Evolutionary conservation across 2,797 vertebrate species (phyloP).

Genomic region (Lophotriccus pileatus): DNA sequence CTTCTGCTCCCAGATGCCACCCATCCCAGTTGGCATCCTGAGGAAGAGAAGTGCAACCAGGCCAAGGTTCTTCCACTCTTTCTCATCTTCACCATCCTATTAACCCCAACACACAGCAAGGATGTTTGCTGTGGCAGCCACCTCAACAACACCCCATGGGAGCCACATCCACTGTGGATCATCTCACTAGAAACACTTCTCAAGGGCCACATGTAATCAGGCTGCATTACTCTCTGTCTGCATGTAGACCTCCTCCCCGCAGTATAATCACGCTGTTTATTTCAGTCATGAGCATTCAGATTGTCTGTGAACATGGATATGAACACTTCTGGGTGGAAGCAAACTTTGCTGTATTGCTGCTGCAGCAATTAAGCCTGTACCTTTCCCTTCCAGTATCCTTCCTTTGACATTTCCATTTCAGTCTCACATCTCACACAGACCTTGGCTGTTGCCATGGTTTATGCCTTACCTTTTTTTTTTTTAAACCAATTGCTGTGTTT

Average conservation of each 20-base stretch:
- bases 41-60: neutral
- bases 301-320: neutral
- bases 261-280: neutral
- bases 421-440: neutral
- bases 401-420: neutral
- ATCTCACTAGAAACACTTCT: neutral
- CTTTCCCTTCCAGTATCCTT: neutral
- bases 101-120: neutral
- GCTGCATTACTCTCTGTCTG: neutral
- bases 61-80: neutral
- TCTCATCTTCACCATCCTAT: neutral
- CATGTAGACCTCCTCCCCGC: neutral
- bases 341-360: neutral
- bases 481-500: neutral
- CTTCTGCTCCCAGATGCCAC: neutral
- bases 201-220: neutral
- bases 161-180: neutral
- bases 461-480: neutral
- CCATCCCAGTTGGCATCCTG: neutral
- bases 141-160: fast-evolving
- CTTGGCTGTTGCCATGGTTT: neutral
- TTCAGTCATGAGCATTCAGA: neutral
- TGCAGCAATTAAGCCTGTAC: fast-evolving
- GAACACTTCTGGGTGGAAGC: neutral
- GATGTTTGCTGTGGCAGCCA: neutral